A percentile compares a stretch with the other conserved stretches of the same genome.
Conservation (phyloP, 2,797 vertebrate genomes). For the Crocodylus rhombifer region DNA sequence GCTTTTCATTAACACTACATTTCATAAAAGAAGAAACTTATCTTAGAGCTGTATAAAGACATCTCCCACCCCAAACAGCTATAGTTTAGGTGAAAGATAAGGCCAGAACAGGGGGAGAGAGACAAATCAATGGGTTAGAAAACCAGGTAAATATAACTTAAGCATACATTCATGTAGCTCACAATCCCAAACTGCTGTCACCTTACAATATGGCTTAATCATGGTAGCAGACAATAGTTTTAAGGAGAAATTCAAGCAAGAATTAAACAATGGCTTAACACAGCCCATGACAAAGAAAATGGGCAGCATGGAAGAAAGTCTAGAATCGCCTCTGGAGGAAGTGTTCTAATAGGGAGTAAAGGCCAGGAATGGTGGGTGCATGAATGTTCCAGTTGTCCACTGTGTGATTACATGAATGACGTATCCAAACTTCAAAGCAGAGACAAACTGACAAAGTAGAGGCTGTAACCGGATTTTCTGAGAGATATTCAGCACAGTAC, state of each 20-base stretch:
- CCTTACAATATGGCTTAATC: neutral
- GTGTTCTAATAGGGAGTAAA: neutral
- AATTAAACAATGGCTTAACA: neutral
- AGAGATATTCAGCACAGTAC: neutral
- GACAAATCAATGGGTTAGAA: neutral
- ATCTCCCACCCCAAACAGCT: neutral
- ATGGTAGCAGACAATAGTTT: neutral
- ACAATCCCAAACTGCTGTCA: neutral
- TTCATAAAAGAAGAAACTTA: neutral
- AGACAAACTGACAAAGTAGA: neutral
- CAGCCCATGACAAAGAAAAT: neutral
- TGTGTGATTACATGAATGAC: accelerated
- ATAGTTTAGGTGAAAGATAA: neutral
- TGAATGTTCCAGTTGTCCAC: neutral
- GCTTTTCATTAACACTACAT: neutral
- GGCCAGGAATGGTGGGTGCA: slow-evolving; percentile 1
- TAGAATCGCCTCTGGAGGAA: neutral
- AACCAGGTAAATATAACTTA: neutral
- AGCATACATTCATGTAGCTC: neutral
- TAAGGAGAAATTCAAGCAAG: neutral
- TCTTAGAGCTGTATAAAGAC: neutral
- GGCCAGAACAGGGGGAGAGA: neutral
- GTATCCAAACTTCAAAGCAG: neutral
- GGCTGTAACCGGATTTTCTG: neutral
- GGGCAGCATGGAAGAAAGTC: neutral